phyloP scores from a whole-genome alignment of 2,113 vertebrate species.

The Hyperopisus bebe region DNA sequence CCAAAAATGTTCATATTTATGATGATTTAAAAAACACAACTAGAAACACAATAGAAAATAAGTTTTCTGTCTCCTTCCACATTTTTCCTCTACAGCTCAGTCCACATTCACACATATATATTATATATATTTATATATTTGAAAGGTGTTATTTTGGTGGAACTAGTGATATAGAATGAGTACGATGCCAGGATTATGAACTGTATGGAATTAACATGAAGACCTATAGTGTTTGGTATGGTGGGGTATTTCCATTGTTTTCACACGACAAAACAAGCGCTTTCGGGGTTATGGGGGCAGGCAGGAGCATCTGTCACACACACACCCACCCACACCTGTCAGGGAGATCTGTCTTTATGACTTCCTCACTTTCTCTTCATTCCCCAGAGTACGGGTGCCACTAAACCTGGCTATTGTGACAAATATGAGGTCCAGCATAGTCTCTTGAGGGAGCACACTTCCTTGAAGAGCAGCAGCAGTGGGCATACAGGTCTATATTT shows the following conservation, averaged over 20 bases:
- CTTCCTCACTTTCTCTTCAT: conserved; percentile 3
- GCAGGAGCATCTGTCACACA: not conserved
- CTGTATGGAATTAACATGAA: not conserved
- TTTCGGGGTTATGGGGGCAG: conserved; percentile 16
- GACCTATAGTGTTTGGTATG: not conserved
- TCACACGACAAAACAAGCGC: not conserved
- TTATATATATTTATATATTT: no score
- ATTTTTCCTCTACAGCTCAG: not conserved
- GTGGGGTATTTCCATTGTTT: conserved; percentile 11
- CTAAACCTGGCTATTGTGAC: conserved; percentile 9
- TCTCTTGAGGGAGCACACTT: conserved; percentile 28
- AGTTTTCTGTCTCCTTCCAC: not conserved
- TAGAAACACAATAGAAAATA: no score
- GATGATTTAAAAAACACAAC: not conserved
- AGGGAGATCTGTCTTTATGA: conserved; percentile 10
- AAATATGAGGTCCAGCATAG: conserved; percentile 24
- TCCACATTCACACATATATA: not conserved
- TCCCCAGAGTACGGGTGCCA: conserved; percentile 1
- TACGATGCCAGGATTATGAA: not conserved
- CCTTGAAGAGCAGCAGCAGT: conserved; percentile 20
- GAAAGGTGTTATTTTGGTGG: not conserved
- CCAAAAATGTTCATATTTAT: not conserved
- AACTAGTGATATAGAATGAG: not conserved
- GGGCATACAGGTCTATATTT: conserved; percentile 23
- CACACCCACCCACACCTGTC: conserved; percentile 5